These are phyloP conservation scores for Xiphophorus maculatus DNA, from an alignment of 2,113 vertebrate genomes.

Conservation along the genomic window DNA sequence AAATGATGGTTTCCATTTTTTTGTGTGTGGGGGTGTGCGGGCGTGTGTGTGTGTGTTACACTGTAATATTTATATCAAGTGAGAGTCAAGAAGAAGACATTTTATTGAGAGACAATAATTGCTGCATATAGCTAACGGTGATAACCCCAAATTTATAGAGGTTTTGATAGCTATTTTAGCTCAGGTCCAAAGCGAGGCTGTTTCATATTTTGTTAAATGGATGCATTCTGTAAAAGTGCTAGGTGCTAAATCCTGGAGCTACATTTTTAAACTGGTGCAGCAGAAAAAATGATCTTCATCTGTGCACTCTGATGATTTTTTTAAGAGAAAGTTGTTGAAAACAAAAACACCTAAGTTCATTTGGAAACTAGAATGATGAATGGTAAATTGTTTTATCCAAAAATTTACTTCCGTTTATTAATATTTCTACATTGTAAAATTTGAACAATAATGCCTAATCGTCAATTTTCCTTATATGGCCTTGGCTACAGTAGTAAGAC, in stretches of 20 bases:
- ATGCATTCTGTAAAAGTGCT: constrained; percentile 11
- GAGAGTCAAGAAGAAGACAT: background rate
- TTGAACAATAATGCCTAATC: no score
- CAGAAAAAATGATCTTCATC: background rate
- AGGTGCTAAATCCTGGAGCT: constrained; percentile 39
- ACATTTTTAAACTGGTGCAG: constrained; percentile 4
- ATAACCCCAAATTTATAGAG: background rate
- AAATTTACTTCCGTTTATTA: no score
- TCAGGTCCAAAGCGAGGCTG: background rate
- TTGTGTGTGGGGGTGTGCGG: no score
- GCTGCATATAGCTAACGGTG: background rate
- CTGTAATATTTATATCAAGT: constrained; percentile 28
- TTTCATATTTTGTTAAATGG: background rate
- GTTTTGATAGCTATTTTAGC: background rate
- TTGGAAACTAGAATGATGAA: background rate
- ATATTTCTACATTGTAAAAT: no score
- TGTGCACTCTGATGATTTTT: background rate
- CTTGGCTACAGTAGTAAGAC: no score
- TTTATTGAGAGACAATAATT: background rate
- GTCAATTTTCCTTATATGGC: no score
- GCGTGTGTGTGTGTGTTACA: background rate
- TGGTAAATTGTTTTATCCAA: background rate
- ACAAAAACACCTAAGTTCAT: background rate
- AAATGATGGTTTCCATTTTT: constrained; percentile 46
- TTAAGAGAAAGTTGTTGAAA: no score